Evolutionary conservation across 2,113 vertebrate species (phyloP).

Genomic region (Dolichallabes microphthalmus): DNA sequence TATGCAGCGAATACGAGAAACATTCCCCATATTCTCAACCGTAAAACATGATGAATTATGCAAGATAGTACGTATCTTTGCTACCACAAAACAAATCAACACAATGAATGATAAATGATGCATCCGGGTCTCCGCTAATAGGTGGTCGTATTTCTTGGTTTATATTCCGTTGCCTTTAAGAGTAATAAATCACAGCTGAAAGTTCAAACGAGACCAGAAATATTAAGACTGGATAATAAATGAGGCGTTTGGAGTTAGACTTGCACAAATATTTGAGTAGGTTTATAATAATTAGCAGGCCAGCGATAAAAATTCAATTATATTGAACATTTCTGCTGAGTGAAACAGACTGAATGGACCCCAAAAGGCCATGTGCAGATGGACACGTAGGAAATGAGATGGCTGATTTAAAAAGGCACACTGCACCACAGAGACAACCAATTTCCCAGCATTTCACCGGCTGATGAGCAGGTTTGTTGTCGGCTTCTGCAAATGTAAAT

Average conservation of each 20-base stretch:
- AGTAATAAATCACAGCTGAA: not conserved
- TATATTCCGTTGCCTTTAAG: not conserved
- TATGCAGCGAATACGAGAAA: slow-evolving; percentile 18
- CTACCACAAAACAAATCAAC: slow-evolving; percentile 67
- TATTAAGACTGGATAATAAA: not conserved
- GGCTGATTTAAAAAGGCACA: slow-evolving; percentile 32
- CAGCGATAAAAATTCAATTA: not conserved
- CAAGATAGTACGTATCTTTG: slow-evolving; percentile 61
- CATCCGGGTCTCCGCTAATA: slow-evolving; percentile 66
- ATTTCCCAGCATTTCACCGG: slow-evolving; percentile 31
- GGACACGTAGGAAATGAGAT: slow-evolving; percentile 4
- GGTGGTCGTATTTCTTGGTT: slow-evolving; percentile 48
- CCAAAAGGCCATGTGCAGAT: not conserved
- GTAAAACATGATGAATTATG: slow-evolving; percentile 67
- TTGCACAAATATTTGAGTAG: not conserved
- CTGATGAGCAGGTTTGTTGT: slow-evolving; percentile 39
- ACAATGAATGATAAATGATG: slow-evolving; percentile 64
- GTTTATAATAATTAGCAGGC: not conserved
- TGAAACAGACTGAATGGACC: slow-evolving; percentile 1
- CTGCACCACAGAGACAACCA: slow-evolving; percentile 23
- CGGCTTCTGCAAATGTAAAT: slow-evolving; percentile 46
- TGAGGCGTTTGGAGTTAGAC: not conserved
- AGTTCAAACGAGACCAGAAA: not conserved
- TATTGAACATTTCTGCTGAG: not conserved
- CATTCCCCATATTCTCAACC: slow-evolving; percentile 31